phyloP scores from a whole-genome alignment of 2,113 vertebrate genomes.

The Microcebus griseorufus region DNA sequence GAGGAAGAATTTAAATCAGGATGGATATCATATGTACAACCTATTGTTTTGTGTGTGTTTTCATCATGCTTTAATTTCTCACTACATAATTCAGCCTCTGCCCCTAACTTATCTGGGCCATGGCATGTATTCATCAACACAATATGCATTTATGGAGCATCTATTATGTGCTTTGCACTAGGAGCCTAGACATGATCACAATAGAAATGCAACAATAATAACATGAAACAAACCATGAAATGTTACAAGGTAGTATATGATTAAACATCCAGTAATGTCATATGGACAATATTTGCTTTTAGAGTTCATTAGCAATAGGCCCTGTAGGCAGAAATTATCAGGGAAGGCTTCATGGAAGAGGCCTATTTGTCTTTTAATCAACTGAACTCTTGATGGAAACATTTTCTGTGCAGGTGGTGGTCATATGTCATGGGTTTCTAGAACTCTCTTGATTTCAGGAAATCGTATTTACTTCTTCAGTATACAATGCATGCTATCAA shows the following conservation, averaged over 20 bases:
- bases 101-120: neutral
- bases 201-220: neutral
- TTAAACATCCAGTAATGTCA: neutral
- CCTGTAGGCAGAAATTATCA: neutral
- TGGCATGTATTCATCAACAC: neutral
- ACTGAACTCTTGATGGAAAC: neutral
- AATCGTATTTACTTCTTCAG: neutral
- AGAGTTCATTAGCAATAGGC: neutral
- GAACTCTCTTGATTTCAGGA: neutral
- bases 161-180: neutral
- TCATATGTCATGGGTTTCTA: neutral
- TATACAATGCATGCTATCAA: neutral
- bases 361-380: neutral
- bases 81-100: neutral
- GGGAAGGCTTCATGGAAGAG: neutral
- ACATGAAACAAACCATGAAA: neutral
- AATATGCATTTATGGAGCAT: neutral
- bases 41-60: too few relatives aligned
- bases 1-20: neutral
- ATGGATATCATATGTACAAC: neutral
- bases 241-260: neutral
- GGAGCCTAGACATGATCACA: neutral
- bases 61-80: neutral
- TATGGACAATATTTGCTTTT: neutral
- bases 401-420: neutral